phyloP scores from a whole-genome alignment of 2,888 invertebrate species.

The Pachycephus smyrnensis region DNA sequence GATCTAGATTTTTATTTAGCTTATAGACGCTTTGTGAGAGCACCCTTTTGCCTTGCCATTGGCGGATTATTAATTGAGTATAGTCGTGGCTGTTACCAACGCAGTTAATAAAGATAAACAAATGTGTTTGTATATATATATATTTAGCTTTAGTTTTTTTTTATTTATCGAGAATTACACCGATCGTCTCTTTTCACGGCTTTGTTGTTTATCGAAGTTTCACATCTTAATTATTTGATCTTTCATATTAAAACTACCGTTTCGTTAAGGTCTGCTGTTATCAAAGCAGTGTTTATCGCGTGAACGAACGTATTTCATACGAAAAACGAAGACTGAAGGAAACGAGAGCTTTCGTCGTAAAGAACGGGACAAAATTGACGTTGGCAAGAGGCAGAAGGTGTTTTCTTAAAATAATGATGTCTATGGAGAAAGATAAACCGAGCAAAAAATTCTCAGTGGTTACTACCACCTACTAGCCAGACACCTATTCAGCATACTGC shows the following conservation, averaged over 20 bases:
- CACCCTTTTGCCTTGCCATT: neutral
- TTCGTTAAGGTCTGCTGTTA: neutral
- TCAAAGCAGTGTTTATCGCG: neutral
- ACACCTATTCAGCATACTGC: neutral
- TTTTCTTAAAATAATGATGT: neutral
- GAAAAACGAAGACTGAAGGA: neutral
- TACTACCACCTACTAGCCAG: neutral
- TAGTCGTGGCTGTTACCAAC: neutral
- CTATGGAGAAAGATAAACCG: neutral
- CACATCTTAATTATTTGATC: neutral
- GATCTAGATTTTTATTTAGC: neutral
- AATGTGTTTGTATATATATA: neutral
- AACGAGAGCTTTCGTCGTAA: neutral
- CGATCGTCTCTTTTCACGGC: no score
- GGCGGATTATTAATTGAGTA: neutral
- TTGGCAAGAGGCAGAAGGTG: neutral
- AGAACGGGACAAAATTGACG: neutral
- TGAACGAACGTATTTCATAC: neutral
- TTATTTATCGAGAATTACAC: neutral
- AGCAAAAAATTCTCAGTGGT: neutral
- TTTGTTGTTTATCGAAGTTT: neutral
- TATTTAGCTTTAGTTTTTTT: no score
- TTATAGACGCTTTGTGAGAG: neutral
- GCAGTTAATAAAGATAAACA: neutral
- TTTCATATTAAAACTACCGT: neutral